Evolutionary conservation across 64 coral and sea anemone species (phyloP).

Genomic region (Trachythela sp.): DNA sequence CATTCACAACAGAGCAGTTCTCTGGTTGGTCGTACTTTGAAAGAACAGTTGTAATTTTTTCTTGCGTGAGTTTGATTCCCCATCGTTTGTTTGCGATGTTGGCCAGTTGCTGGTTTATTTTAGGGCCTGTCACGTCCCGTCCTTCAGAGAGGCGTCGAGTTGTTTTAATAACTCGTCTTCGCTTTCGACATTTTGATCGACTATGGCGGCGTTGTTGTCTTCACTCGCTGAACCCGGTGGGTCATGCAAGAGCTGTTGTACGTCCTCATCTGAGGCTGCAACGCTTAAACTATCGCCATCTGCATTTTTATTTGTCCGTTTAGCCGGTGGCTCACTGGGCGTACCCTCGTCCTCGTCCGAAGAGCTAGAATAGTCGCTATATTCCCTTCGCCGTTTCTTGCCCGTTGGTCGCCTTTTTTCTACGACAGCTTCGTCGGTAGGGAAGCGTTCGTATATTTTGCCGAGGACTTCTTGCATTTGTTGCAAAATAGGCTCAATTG

Average conservation of each 20-base stretch:
- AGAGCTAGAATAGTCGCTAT: background rate
- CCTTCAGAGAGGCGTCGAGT: slow-evolving; percentile 11
- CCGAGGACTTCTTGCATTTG: slow-evolving; percentile 18
- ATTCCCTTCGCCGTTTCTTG: background rate
- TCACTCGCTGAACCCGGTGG: background rate
- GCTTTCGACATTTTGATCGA: background rate
- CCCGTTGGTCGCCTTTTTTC: background rate
- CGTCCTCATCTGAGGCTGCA: slow-evolving; percentile 26
- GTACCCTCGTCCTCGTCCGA: background rate
- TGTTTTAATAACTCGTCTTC: slow-evolving; percentile 32
- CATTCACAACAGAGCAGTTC: background rate
- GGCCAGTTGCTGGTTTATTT: slow-evolving; percentile 27
- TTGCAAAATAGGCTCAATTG: background rate
- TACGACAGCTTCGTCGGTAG: background rate
- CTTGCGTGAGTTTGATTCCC: slow-evolving; percentile 18
- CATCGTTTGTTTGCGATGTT: slow-evolving; percentile 23
- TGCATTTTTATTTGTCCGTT: background rate
- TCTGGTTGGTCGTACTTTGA: background rate
- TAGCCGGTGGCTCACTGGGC: background rate
- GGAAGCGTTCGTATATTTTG: background rate
- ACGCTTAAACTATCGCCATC: slow-evolving; percentile 15
- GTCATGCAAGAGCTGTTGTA: background rate
- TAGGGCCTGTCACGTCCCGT: background rate
- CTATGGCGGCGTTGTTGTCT: background rate
- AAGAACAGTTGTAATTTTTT: background rate